Base-by-base conservation (phyloP, 2,113 vertebrate species). In the Lepisosteus osseus region DNA sequence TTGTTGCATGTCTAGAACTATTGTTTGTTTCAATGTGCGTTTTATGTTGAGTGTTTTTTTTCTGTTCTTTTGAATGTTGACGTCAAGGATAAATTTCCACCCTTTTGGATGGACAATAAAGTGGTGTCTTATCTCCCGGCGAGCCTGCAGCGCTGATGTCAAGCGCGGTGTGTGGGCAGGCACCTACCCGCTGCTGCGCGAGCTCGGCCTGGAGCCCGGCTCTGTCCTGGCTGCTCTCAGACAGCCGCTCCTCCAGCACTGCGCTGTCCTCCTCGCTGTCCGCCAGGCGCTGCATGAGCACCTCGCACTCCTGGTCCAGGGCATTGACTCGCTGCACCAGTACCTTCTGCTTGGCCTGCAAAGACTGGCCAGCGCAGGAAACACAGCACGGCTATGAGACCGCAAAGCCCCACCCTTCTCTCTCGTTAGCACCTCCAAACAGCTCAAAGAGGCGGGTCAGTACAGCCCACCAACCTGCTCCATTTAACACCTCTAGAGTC, bases 271-370 rank as follows among this genome's bases (percentile, higher is more conserved):
- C 89, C 76, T 97, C 91, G 0, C 83, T 86, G 65, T 94, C 86
- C 0, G 68, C 90, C 83, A 97, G 69, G 54, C 84, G 82, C 65
- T 72, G 73, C 69, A 86, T 92, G 59, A 98, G 88, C 79, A 93
- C 89, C 72, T 95, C 92, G 0, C 85, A 87, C 79, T 98, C 94
- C 82, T 83, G 86, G 45, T 96, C 92, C 7, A 98, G 78, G 68
- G 78, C 76, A 70, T 94, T 86, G 0, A 97, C 81, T 79, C 94
- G 93, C 82, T 93, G 90, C 61, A 94, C 68, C 77, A 99, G 85
- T 55, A 79, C 78, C 3, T 71, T 90, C 80, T 97, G 95, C 82
- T 98, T 98, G 69, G 81, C 86, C 85, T 95, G 93, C 78, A 95
- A 88, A 14, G 94, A 93, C 97, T 99, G 73, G 8, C 69, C 6